Evolutionary conservation across 1,140 invertebrate genomes (phyloP).

Genomic region (Agrypnia vestita): DNA sequence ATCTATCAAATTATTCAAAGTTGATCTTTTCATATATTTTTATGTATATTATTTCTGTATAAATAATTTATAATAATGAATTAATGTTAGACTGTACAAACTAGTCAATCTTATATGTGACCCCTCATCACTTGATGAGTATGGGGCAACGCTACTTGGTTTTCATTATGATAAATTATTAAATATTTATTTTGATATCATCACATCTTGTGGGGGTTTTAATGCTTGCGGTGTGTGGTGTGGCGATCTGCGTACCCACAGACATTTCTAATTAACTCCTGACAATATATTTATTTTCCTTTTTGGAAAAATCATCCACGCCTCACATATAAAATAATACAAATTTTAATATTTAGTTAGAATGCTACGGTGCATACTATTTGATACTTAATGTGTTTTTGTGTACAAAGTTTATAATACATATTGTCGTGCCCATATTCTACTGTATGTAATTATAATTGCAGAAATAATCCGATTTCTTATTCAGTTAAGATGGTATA

Average conservation of each 20-base stretch:
- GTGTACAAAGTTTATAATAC: slow-evolving; percentile 39
- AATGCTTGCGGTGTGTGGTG: no score
- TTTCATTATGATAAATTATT: no score
- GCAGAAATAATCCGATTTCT: no score
- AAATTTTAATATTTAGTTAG: slow-evolving; percentile 31
- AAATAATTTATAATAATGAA: slow-evolving; percentile 37
- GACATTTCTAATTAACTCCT: no score
- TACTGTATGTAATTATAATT: no score
- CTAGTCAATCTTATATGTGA: slow-evolving; percentile 51
- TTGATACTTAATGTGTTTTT: slow-evolving; percentile 41
- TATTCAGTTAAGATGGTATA: no score
- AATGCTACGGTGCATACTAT: slow-evolving; percentile 42
- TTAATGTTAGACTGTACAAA: slow-evolving; percentile 52
- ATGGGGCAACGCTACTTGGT: no score
- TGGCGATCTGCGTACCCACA: no score
- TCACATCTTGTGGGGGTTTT: no score
- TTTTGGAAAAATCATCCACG: background rate
- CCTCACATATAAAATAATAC: slow-evolving; percentile 23
- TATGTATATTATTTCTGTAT: slow-evolving; percentile 47
- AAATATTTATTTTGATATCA: no score
- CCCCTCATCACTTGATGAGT: background rate
- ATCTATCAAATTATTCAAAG: slow-evolving; percentile 40
- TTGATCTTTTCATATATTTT: slow-evolving; percentile 47
- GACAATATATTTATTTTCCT: background rate
- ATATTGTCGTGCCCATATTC: no score